These are phyloP conservation scores for Caranx ignobilis DNA, from an alignment of 2,113 vertebrate species.

Conservation along the genomic window DNA sequence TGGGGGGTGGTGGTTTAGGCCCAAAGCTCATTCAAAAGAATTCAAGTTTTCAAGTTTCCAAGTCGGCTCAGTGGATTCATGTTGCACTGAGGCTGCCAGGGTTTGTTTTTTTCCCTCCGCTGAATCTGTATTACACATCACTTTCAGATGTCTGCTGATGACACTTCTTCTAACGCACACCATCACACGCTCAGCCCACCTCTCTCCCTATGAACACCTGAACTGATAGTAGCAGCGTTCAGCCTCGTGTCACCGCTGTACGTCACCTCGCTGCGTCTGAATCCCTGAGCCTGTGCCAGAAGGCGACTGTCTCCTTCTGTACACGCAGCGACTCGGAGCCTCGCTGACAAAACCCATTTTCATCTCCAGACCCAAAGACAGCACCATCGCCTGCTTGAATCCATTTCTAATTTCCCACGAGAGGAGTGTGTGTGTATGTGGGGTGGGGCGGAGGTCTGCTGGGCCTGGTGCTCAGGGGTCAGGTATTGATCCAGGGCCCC, in stretches of 20 bases:
- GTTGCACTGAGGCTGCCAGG: background rate
- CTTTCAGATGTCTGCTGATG: background rate
- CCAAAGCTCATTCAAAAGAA: background rate
- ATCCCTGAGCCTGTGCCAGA: background rate
- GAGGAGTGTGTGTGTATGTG: background rate
- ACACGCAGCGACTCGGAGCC: background rate
- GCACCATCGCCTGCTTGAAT: background rate
- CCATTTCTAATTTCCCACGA: constrained; percentile 57
- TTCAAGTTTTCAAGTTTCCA: background rate
- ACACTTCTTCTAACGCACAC: background rate
- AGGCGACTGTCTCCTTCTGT: background rate
- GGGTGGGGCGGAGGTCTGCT: background rate
- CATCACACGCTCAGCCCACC: background rate
- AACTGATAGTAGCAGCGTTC: background rate
- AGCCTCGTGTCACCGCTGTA: background rate
- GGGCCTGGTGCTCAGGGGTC: constrained; percentile 1
- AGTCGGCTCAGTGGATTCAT: background rate
- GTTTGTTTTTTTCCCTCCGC: background rate
- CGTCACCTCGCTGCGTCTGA: constrained; percentile 23
- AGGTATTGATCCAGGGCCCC: constrained; percentile 43
- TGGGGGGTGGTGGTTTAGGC: background rate
- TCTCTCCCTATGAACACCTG: background rate
- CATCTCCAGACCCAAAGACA: constrained; percentile 38
- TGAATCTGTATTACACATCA: background rate
- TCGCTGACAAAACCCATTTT: constrained; percentile 40